Evolutionary conservation across 1,140 invertebrate genomes (phyloP).

Genomic region (Drosophila pectinifera): DNA sequence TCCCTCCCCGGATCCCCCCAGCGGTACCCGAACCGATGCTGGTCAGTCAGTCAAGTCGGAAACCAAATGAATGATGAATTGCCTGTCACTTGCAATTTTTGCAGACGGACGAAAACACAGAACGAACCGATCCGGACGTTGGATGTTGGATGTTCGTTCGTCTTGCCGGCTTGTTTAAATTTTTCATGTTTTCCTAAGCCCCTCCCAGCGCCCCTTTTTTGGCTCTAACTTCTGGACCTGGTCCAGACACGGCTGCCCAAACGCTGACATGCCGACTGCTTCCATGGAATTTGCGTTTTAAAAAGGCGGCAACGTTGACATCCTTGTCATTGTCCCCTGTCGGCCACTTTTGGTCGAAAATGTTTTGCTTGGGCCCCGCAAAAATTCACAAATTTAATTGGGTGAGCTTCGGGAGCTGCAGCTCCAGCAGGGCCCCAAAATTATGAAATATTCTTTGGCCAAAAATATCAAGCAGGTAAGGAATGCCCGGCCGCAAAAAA

Average conservation of each 20-base stretch:
- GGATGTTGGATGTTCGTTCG: constrained; percentile 48
- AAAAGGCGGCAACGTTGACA: constrained; percentile 77
- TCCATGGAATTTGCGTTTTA: constrained; percentile 75
- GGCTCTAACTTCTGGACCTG: constrained; percentile 15
- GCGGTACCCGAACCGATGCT: constrained; percentile 35
- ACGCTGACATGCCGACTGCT: constrained; percentile 73
- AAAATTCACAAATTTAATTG: constrained; percentile 73
- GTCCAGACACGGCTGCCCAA: constrained; percentile 52
- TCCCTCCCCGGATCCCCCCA: constrained; percentile 18
- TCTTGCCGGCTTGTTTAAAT: constrained; percentile 69
- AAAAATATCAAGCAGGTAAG: constrained; percentile 39
- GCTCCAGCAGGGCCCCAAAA: constrained; percentile 42
- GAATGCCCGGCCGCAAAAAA: constrained; percentile 18
- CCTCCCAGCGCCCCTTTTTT: neutral
- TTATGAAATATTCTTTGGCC: constrained; percentile 66
- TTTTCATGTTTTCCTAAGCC: constrained; percentile 78
- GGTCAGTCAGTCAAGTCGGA: constrained; percentile 66
- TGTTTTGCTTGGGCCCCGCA: constrained; percentile 45
- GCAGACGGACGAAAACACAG: constrained; percentile 73
- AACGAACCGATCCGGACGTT: constrained; percentile 50
- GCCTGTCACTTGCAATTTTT: constrained; percentile 83
- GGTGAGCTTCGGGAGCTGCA: constrained; percentile 29
- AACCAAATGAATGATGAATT: constrained; percentile 82
- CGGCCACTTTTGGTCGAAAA: constrained; percentile 46
- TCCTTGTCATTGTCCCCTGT: constrained; percentile 54